Base-by-base conservation (phyloP, 2,797 vertebrate species). In the Sebastes flavidus region DNA sequence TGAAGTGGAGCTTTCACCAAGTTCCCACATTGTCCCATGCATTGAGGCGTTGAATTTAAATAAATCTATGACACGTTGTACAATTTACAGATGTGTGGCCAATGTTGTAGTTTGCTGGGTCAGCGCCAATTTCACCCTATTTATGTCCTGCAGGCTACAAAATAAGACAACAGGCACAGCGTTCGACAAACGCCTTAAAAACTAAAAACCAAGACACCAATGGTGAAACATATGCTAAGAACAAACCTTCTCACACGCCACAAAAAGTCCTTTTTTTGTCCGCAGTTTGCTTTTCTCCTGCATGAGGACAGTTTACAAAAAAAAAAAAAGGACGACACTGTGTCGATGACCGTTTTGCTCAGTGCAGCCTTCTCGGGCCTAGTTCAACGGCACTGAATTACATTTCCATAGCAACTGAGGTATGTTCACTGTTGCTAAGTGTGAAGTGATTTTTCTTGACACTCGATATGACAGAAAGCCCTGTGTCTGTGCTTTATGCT, bases 161-260 rank as follows among this genome's bases (percentile, higher is more conserved):
- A 93, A 93, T 92, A 94, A 94, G 93, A 96, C 94, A 89, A 96
- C 94, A 94, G 96, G 94, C 95, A 95, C 91, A 83, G 94, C 93
- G 92, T 91, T 94, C 82, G 82, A 95, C 90, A 91, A 86, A 94
- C 86, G 83, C 92, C 94, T 96, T 94, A 94, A 96, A 97, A 97
- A 97, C 87, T 86, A 92, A 95, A 94, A 97, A 95, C 92, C 95
- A 96, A 96, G 95, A 96, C 96, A 96, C 95, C 91, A 77, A 95
- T 92, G 95, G 95, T 96, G 95, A 96, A 94, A 96, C 90, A 93
- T 93, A 94, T 92, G 92, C 91, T 91, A 89, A 95, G 91, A 90
- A 93, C 85, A 89, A 91, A 91, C 87, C 67, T 87, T 84, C 84
- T 82, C 87, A 81, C 81, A 72, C 89, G 90, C 52, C 2, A 77